Percentiles rank a stretch among this genome's conserved stretches.
phyloP scores from a whole-genome alignment of 2,113 vertebrate genomes.

The Tetraodon nigroviridis region DNA sequence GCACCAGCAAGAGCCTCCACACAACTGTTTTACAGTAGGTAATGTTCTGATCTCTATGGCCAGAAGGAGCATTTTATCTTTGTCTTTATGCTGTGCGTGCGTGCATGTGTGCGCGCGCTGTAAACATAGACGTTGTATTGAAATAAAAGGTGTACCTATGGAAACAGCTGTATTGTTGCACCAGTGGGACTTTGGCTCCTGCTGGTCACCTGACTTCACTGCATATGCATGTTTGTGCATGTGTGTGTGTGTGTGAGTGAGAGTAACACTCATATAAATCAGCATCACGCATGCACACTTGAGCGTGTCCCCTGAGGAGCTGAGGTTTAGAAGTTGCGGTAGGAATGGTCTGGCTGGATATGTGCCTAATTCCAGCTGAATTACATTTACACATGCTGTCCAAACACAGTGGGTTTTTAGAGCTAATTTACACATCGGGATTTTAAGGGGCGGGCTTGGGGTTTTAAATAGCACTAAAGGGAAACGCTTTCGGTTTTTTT shows the following conservation, averaged over 20 bases:
- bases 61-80: slow-evolving; percentile 36
- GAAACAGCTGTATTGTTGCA: slow-evolving; percentile 35
- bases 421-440: slow-evolving; percentile 33
- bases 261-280: slow-evolving; percentile 55
- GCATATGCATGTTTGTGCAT: slow-evolving; percentile 6
- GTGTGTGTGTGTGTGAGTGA: slow-evolving; percentile 17
- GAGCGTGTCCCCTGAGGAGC: slow-evolving; percentile 29
- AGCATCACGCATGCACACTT: slow-evolving; percentile 49
- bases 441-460: slow-evolving; percentile 29
- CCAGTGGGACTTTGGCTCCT: slow-evolving; percentile 42
- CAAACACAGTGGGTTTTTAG: slow-evolving; percentile 11
- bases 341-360: slow-evolving; percentile 36
- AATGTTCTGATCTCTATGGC: slow-evolving; percentile 40
- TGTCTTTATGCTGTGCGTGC: slow-evolving; percentile 25
- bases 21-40: slow-evolving; percentile 37
- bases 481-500: slow-evolving; percentile 26
- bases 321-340: slow-evolving; percentile 37
- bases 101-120: background rate
- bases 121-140: slow-evolving; percentile 26
- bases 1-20: slow-evolving; percentile 35
- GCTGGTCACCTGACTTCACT: slow-evolving; percentile 47
- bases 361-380: too few species aligned
- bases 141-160: slow-evolving; percentile 23
- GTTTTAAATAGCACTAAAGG: slow-evolving; percentile 50
- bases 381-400: background rate